Percentiles rank a stretch among this genome's conserved stretches.
phyloP scores from a whole-genome alignment of 2,797 vertebrate genomes.

The Clarias pachynema region DNA sequence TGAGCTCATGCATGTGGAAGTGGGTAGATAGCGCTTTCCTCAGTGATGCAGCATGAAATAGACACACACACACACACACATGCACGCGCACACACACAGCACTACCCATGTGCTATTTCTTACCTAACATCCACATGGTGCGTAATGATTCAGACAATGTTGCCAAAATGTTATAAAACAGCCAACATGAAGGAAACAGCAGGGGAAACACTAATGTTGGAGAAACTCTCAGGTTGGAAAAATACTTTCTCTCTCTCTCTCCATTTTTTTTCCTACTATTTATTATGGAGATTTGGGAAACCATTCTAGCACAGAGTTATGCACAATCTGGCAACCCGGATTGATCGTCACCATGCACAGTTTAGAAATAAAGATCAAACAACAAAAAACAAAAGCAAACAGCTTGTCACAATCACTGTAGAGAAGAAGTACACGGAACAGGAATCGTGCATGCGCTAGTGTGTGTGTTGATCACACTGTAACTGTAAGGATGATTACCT shows the following conservation, averaged over 20 bases:
- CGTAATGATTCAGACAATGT: not conserved
- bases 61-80: not conserved
- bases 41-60: not conserved
- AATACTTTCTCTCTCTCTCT: not conserved
- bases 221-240: not conserved
- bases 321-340: not conserved
- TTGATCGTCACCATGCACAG: not conserved
- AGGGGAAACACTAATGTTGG: not conserved
- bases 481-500: constrained; percentile 12
- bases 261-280: too few relatives aligned
- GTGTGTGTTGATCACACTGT: not conserved
- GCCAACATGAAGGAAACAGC: too few relatives aligned
- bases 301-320: not conserved
- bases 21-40: too few relatives aligned
- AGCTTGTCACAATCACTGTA: too few relatives aligned
- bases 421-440: not conserved
- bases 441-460: not conserved
- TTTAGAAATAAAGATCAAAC: too few relatives aligned
- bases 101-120: not conserved
- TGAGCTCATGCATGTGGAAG: not conserved
- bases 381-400: not conserved
- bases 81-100: too few relatives aligned
- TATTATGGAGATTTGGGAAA: not conserved
- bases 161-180: not conserved
- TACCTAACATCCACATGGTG: not conserved